Evolutionary conservation across 2,888 invertebrate genomes (phyloP), one percentile per base, ranked within the genome.

Genomic region (Esperia sulphurella): DNA sequence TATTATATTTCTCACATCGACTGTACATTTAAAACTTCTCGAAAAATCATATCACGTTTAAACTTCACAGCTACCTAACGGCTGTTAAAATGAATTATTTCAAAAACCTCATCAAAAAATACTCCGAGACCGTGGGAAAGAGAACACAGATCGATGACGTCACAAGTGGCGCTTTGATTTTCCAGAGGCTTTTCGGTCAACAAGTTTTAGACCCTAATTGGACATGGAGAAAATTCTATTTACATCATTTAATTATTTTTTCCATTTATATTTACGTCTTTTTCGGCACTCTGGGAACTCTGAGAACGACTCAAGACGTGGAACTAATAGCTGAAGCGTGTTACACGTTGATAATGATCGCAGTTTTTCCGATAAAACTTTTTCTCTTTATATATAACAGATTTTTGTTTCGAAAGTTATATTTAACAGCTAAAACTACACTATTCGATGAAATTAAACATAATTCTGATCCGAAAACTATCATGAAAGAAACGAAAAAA

Each of bases 191-290:
- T 10, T 68, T 75, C 10, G 83, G 81, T 0, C 75, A 76, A 37
- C 81, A 83, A 53, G 61, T 83, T 29, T 58, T 84, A 5, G 65
- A 83, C 43, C 75, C 81, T 1, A 58, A 66, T 30, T 85, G 85
- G 85, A 65, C 64, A 12, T 78, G 71, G 70, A 70, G 52, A 50
- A 68, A 55, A 37, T 69, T 60, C 52, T 58, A 48, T 13, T 28
- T 59, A 0, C 62, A 74, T 48, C 71, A 78, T 45, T 28, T 76
- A 9, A 47, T 70, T 1, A 61, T 54, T 41, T 33, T 64, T 0
- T 12, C 52, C n/a, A 52, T 83, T 3, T 48, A 68, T 0, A 51
- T 68, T 37, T 85, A 86, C 46, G 72, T 79, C 0, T 52, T 71
- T 39, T 46, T 76, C 3, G 85, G 85, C 1, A 85, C 83, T 1